Evolutionary conservation across 2,888 invertebrate species (phyloP), one percentile per base, ranked within the genome.

Genomic region (Diabrotica balteata): DNA sequence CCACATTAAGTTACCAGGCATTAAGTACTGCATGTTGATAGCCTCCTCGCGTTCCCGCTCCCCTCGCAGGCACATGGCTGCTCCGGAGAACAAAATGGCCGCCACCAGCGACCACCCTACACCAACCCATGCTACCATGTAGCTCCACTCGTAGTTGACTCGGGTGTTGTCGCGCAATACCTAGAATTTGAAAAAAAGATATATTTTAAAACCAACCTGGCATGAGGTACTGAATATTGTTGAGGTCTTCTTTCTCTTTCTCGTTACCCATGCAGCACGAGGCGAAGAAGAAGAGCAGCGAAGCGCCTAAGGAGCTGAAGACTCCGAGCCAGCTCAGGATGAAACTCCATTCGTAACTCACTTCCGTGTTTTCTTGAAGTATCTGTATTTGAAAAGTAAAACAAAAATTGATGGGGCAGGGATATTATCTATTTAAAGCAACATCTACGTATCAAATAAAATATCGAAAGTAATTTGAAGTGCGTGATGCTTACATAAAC

Each of bases 101-200:
- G 95, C 92, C 85, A 96, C 87, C 84, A 97, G 89, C 81, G 95
- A 91, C 87, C 95, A 92, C 80, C 93, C 95, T 83, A 97, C 95
- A 86, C 96, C 96, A 86, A 95, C 93, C 97, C 97, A 97, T 85
- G 96, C 95, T 84, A 96, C 91, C 88, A 96, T 93, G 89, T 97
- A 97, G 80, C 96, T 96, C 96, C 96, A 97, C 86, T 96, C 96
- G 88, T 96, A 97, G 87, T 90, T 90, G 82, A 93, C 89, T 87
- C 92, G 90, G 78, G 93, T 90, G 86, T 93, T 92, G 84, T 94
- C 93, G 86, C 91, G 91, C 84, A 95, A 90, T 85, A 93, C 91
- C 94, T 94, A 88, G 70, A 78, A 75, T 64, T 58, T 59, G 32
- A 67, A 70, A 71, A 67, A 67, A 66, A 74, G 71, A 22, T 63